Evolutionary conservation across 2,113 vertebrate genomes (phyloP), one percentile per base, ranked within the genome.

Genomic region (Micromys minutus): DNA sequence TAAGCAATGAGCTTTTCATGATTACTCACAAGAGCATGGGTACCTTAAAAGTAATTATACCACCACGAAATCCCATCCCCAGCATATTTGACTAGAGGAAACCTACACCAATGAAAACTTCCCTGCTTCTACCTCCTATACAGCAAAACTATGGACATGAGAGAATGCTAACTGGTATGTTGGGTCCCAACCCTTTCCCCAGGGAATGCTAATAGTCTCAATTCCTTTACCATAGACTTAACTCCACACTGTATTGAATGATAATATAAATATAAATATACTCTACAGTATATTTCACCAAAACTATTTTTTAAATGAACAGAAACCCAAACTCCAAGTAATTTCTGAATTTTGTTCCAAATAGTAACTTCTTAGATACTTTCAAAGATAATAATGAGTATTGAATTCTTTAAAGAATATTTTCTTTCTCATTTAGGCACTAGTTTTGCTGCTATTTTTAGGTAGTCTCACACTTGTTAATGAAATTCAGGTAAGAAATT

Each of bases 401-500:
- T 84, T 31, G 89, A 50, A 74, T 72, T 89, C 2, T 74, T 89
- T 86, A 3, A 34, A 61, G 86, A 92, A 42, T 47, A 5, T 88
- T 75, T 83, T 69, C 74, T 39, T 1, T 15, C 57, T 91, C 65
- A 92, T 95, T 94, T n/a, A 59, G 88, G 22, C 21, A 42, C 45
- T 93, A 96, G 50, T 24, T 96, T 95, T 87, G 31, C 36, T 81
- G 39, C 31, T 74, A 80, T 61, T 90, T 19, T 42, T 80, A 90
- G 69, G 29, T 26, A 76, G 69, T 57, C 72, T 34, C 71, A 65
- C 26, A 89, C 21, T 83, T 67, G n/a, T 89, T 67, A 29, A 5
- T 69, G 93, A 55, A 74, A 74, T 69, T 7, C 59, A 86, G 63
- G 21, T 31, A 76, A 93, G 47, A 90, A 29, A 80, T 11, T 45